Conservation (phyloP, 1,140 invertebrate species). For the Atta colombica region DNA sequence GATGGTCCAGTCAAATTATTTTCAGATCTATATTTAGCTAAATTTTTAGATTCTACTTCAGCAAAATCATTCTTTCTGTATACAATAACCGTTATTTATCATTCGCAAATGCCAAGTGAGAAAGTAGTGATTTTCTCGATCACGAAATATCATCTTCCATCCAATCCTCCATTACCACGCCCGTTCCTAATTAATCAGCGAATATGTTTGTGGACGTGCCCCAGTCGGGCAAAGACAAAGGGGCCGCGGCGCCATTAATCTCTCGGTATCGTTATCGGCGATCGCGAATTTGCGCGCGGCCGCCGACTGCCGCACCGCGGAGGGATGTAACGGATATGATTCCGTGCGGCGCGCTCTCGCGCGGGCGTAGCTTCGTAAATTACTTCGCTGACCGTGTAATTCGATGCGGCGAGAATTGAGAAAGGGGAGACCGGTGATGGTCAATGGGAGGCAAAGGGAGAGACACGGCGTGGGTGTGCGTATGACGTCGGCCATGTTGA, state of each 20-base stretch:
- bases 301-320: conserved; percentile 9
- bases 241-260: conserved; percentile 65
- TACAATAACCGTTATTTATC: neutral
- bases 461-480: conserved; percentile 78
- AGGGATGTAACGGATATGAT: conserved; percentile 72
- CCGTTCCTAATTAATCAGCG: conserved; percentile 59
- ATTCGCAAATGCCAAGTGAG: neutral
- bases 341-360: conserved; percentile 64
- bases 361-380: conserved; percentile 68
- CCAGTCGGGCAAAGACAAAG: conserved; percentile 35
- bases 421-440: conserved; percentile 50
- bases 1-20: too few relatives aligned
- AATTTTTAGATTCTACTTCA: too few relatives aligned
- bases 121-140: conserved; percentile 54
- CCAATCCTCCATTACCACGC: conserved; percentile 35
- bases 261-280: conserved; percentile 68
- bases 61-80: neutral
- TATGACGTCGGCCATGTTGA: conserved; percentile 80
- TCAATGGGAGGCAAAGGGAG: conserved; percentile 37
- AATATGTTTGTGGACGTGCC: conserved; percentile 32
- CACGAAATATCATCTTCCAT: conserved; percentile 24
- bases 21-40: too few relatives aligned
- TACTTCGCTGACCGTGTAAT: conserved; percentile 71
- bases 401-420: conserved; percentile 63
- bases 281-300: conserved; percentile 70